Conservation (phyloP, 2,888 invertebrate species). For the Cataglyphis albicans region DNA sequence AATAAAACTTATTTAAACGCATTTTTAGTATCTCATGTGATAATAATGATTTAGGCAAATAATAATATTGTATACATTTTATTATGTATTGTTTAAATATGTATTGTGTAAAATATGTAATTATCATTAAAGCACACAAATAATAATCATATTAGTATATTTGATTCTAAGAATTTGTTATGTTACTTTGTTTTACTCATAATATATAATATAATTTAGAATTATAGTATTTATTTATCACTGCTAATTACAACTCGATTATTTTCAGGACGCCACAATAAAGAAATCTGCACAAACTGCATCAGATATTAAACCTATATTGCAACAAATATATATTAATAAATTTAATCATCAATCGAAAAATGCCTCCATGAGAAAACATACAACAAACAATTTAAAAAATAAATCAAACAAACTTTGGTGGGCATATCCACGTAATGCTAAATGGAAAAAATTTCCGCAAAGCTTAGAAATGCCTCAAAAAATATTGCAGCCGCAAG, state of each 20-base stretch:
- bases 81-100: not conserved
- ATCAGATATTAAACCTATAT: constrained; percentile 15
- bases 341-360: constrained; percentile 22
- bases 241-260: not conserved
- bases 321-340: constrained; percentile 11
- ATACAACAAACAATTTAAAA: not conserved
- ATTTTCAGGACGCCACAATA: constrained; percentile 28
- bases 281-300: constrained; percentile 24
- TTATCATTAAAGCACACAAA: not conserved
- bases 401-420: not conserved
- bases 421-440: constrained; percentile 7
- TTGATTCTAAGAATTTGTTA: not conserved
- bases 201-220: not conserved
- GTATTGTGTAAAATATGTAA: constrained; percentile 11
- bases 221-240: not conserved
- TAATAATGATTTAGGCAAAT: not conserved
- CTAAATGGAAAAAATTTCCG: not conserved
- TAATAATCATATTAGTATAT: not conserved
- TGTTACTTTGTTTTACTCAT: not conserved
- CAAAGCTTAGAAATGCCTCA: constrained; percentile 13
- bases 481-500: not conserved
- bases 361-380: not conserved
- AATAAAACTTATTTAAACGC: not conserved
- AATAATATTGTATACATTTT: not conserved
- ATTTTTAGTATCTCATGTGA: not conserved